Percentiles rank a stretch among this genome's conserved stretches.
Conservation (phyloP, 2,888 invertebrate species). For the Drosophila affinis region DNA sequence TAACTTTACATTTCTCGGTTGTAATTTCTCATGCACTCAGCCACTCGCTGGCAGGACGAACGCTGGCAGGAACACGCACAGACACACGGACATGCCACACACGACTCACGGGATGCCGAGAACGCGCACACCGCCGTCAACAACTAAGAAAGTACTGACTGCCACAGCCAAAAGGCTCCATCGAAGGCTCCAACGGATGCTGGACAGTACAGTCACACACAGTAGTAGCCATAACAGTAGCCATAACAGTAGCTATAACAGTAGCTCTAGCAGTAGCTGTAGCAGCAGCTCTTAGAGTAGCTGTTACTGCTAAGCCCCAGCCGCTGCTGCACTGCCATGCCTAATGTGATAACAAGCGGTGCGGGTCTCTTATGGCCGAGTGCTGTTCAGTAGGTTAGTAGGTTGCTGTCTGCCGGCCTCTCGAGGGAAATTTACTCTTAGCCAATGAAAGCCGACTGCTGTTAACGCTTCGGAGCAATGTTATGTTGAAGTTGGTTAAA, state of each 20-base stretch:
- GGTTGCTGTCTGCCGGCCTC: conserved; percentile 66
- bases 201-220: conserved; percentile 41
- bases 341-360: conserved; percentile 46
- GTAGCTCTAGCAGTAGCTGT: neutral
- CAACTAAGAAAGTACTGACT: conserved; percentile 74
- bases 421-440: conserved; percentile 69
- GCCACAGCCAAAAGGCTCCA: conserved; percentile 5
- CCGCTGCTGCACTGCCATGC: conserved; percentile 4
- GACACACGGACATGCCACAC: neutral
- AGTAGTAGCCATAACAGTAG: conserved; percentile 10
- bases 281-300: conserved; percentile 35
- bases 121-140: conserved; percentile 71
- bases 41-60: conserved; percentile 20
- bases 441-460: conserved; percentile 13
- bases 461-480: conserved; percentile 1
- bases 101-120: conserved; percentile 37
- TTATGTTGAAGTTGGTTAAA: neutral
- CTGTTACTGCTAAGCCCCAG: conserved; percentile 25
- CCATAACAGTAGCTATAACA: conserved; percentile 5
- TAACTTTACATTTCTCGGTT: conserved; percentile 57
- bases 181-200: conserved; percentile 47
- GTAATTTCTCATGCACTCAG: conserved; percentile 63
- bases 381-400: conserved; percentile 68
- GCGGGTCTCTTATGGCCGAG: conserved; percentile 4
- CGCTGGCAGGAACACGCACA: conserved; percentile 11